A percentile compares a stretch with the other conserved stretches of the same genome.
Evolutionary conservation across 2,113 vertebrate species (phyloP).

Genomic region (Cavia porcellus): DNA sequence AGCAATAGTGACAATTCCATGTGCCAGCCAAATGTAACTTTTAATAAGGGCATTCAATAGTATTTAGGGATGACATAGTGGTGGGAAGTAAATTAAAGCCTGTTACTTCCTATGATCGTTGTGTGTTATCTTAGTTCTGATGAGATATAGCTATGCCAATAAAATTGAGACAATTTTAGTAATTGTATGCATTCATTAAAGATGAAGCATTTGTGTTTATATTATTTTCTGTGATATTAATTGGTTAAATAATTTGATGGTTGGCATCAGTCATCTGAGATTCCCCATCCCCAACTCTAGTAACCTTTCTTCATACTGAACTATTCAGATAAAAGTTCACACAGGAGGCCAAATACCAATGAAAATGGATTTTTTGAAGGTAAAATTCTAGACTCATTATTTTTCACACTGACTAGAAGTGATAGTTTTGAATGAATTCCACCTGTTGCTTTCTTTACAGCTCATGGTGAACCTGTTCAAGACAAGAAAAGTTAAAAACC

Average conservation of each 20-base stretch:
- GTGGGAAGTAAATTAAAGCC: neutral
- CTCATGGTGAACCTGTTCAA: neutral
- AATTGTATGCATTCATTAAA: neutral
- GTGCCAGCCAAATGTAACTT: neutral
- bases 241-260: neutral
- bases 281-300: neutral
- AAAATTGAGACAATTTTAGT: slow-evolving; percentile 22
- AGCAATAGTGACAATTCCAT: neutral
- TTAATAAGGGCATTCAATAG: neutral
- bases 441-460: neutral
- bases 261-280: neutral
- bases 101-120: slow-evolving; percentile 13
- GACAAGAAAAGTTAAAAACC: neutral
- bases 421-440: neutral
- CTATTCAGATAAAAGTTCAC: neutral
- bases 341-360: neutral
- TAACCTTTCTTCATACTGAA: neutral
- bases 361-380: neutral
- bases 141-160: neutral
- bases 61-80: neutral
- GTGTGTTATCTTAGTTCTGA: neutral
- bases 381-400: neutral
- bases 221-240: neutral
- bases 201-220: neutral
- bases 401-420: neutral